A percentile compares a stretch with the other conserved stretches of the same genome.
Conservation (phyloP, 1,140 invertebrate species). For the Ruditapes philippinarum region DNA sequence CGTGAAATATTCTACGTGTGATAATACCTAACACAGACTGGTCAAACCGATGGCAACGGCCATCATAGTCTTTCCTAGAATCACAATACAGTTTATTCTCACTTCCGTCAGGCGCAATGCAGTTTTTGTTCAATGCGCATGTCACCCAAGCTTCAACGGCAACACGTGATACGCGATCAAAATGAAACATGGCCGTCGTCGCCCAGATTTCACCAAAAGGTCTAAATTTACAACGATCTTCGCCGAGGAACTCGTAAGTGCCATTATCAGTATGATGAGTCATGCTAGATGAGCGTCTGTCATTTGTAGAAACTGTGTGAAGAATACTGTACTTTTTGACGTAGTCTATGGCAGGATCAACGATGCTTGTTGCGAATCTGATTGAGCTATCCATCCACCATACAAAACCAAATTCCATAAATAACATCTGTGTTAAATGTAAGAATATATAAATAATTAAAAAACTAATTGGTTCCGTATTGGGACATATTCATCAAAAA, state of each 20-base stretch:
- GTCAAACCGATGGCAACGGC: constrained; percentile 44
- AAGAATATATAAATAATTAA: too few relatives aligned
- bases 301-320: neutral
- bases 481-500: too few relatives aligned
- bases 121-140: constrained; percentile 50
- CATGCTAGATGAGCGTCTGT: neutral
- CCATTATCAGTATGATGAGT: constrained; percentile 37
- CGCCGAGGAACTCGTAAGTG: constrained; percentile 42
- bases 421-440: constrained; percentile 17
- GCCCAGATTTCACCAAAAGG: constrained; percentile 51
- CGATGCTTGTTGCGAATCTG: neutral
- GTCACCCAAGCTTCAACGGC: constrained; percentile 32
- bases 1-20: constrained; percentile 17
- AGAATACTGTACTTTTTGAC: constrained; percentile 39
- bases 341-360: constrained; percentile 27
- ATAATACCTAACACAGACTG: constrained; percentile 17
- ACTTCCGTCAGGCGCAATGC: constrained; percentile 45
- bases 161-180: constrained; percentile 21
- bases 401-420: constrained; percentile 54
- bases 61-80: neutral
- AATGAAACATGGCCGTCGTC: constrained; percentile 41
- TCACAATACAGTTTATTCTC: neutral
- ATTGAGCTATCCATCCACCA: constrained; percentile 66
- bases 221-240: constrained; percentile 58
- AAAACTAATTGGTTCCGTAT: too few relatives aligned